Evolutionary conservation across 2,113 vertebrate genomes (phyloP), one percentile per base, ranked within the genome.

Genomic region (Nerophis ophidion): DNA sequence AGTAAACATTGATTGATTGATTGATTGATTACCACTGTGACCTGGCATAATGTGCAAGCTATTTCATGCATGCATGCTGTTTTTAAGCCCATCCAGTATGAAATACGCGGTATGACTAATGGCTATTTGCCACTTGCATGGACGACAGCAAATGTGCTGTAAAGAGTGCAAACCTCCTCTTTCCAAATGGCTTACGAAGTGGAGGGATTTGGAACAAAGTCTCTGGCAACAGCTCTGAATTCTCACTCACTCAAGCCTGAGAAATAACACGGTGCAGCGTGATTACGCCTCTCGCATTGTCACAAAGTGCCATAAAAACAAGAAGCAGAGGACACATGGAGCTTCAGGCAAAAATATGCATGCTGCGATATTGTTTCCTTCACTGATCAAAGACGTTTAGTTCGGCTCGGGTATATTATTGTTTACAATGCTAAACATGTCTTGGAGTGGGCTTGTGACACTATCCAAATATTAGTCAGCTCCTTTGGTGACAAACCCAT

Each of bases 221-320:
- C 53, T 70, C 71, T 83, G 73, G 76, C 75, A 76, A 66, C 52
- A 60, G 59, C 63, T 70, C 34, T 66, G 71, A 70, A 82, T 81
- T 78, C 61, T 79, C 81, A 65, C 70, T 76, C 77, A 77, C 52
- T 69, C 78, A 83, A 77, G 80, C 71, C 82, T 83, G 77, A 76
- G 70, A 72, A 85, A 77, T 60, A 66, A 63, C 70, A 77, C 66
- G 74, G 76, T 81, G 83, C 80, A 72, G 74, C 68, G 76, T 75
- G 76, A 83, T 83, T 84, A 81, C 70, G 72, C 78, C 78, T 83
- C 75, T 77, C 78, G 73, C 65, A 80, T 81, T 83, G 79, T 76
- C 75, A 77, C 78, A 80, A 78, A 83, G 79, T 86, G 84, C 85
- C 82, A 86, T 67, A 66, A 74, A 84, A 86, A 79, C 77, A 86